phyloP scores from a whole-genome alignment of 2,888 invertebrate genomes.

The Thymelicus lineola region DNA sequence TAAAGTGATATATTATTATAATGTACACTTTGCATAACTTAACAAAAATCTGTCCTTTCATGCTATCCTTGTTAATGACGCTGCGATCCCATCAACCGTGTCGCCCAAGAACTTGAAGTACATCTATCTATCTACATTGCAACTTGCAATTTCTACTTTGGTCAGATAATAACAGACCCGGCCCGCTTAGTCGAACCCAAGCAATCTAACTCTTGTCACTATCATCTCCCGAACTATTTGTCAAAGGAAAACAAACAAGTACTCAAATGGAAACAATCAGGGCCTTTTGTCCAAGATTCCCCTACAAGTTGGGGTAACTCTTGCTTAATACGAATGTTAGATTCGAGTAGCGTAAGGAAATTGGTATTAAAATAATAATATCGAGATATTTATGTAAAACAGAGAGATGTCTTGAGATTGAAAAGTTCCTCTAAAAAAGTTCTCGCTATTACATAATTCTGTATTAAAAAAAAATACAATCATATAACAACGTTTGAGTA shows the following conservation, averaged over 20 bases:
- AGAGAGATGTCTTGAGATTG: no score
- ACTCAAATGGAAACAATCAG: slow-evolving; percentile 68
- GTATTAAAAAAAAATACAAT: no score
- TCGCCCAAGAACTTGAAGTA: slow-evolving; percentile 20
- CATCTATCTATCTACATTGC: slow-evolving; percentile 34
- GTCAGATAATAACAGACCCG: slow-evolving; percentile 38
- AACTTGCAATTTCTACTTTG: slow-evolving; percentile 37
- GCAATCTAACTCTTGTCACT: slow-evolving; percentile 42
- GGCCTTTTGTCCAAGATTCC: slow-evolving; percentile 53
- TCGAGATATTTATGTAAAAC: no score
- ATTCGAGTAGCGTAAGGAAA: slow-evolving; percentile 22
- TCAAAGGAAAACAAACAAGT: slow-evolving; percentile 64
- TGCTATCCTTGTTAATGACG: background rate
- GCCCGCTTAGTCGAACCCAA: slow-evolving; percentile 36
- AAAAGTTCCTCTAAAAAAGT: no score
- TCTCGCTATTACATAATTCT: no score
- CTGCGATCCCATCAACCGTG: slow-evolving; percentile 23
- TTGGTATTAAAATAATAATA: slow-evolving; percentile 39
- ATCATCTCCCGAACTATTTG: slow-evolving; percentile 60
- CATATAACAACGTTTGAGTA: no score
- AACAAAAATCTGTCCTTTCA: background rate
- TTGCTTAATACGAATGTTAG: slow-evolving; percentile 43
- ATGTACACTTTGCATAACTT: background rate
- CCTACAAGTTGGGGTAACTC: slow-evolving; percentile 37
- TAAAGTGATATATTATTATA: no score